Evolutionary conservation across 2,888 invertebrate species (phyloP), one percentile per base, ranked within the genome.

Genomic region (Sinelater perroti): DNA sequence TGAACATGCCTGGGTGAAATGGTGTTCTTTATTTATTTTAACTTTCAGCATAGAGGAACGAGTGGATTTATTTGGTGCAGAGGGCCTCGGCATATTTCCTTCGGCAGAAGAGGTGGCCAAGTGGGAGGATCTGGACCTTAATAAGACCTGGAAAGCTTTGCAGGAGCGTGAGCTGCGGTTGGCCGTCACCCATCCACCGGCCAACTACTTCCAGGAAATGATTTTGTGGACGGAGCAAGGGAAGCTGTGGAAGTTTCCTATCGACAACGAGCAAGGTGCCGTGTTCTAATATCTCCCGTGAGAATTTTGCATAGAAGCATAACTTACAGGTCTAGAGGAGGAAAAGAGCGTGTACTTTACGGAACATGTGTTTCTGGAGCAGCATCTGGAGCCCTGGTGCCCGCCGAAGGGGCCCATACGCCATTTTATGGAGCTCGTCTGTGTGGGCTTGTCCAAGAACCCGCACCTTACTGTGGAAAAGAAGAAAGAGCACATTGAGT

Each of bases 381-480:
- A 86, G 10, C 88, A 93, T 73, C 81, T 98, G 10, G 88, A 91
- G 68, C 86, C 83, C 0, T 95, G 95, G 91, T 97, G 98, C 74
- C 97, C 98, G 0, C 83, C 81, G 36, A 87, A 83, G 66, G 98
- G 97, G 0, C 97, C 98, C 0, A 83, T 99, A 63, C 84, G 95
- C 4, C 94, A 97, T 77, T 99, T 96, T 75, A 98, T 99, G 98
- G 97, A 99, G 72, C 81, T 98, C 3, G 97, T 98, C 0, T 90
- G 92, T 67, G 86, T 90, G 0, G 98, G 97, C 3, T 82, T 99
- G 1, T 95, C 96, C 0, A 96, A 96, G 78, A 99, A 98, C 80
- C 89, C 95, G 0, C 94, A 92, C 77, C 83, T 97, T 69, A 91
- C 91, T 0, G 93, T 90, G 0, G 78, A 88, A 63, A 92, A 96